Conservation (phyloP, 2,888 invertebrate species). For the Acronicta psi region DNA sequence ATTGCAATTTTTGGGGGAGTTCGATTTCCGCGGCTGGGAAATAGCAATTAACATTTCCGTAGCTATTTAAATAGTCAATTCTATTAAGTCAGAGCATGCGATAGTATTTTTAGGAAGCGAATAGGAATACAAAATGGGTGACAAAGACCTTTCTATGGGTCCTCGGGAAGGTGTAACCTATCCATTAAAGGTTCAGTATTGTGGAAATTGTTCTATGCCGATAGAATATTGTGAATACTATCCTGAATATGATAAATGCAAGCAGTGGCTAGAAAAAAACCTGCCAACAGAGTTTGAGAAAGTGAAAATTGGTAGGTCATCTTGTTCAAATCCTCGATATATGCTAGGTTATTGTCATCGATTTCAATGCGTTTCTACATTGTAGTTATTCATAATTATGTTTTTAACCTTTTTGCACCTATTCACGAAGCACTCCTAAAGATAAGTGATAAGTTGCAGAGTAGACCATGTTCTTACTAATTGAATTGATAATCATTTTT, state of each 20-base stretch:
- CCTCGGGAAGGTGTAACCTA: slow-evolving; percentile 93
- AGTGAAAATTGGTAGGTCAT: slow-evolving; percentile 91
- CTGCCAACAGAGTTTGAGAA: slow-evolving; percentile 98
- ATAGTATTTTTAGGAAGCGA: slow-evolving; percentile 46
- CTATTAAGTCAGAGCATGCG: slow-evolving; percentile 57
- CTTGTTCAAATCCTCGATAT: slow-evolving; percentile 5
- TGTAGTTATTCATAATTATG: neutral
- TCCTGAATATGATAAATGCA: slow-evolving; percentile 99
- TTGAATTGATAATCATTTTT: neutral
- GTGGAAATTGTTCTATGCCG: slow-evolving; percentile 98
- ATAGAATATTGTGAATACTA: slow-evolving; percentile 99
- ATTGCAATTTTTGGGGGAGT: slow-evolving; percentile 24
- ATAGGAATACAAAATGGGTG: slow-evolving; percentile 83
- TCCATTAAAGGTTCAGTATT: slow-evolving; percentile 95
- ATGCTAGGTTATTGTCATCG: slow-evolving; percentile 50
- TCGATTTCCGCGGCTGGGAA: slow-evolving; percentile 27
- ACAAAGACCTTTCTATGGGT: slow-evolving; percentile 89
- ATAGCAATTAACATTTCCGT: slow-evolving; percentile 28
- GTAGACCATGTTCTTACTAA: too few species aligned
- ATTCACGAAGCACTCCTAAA: too few species aligned
- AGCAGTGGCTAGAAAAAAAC: slow-evolving; percentile 98
- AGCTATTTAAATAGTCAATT: slow-evolving; percentile 38
- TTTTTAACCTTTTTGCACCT: too few species aligned
- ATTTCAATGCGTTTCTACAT: neutral
- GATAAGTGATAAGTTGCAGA: too few species aligned